These are phyloP conservation scores for Dasypogon diadema DNA, from an alignment of 2,888 invertebrate species.

Conservation along the genomic window DNA sequence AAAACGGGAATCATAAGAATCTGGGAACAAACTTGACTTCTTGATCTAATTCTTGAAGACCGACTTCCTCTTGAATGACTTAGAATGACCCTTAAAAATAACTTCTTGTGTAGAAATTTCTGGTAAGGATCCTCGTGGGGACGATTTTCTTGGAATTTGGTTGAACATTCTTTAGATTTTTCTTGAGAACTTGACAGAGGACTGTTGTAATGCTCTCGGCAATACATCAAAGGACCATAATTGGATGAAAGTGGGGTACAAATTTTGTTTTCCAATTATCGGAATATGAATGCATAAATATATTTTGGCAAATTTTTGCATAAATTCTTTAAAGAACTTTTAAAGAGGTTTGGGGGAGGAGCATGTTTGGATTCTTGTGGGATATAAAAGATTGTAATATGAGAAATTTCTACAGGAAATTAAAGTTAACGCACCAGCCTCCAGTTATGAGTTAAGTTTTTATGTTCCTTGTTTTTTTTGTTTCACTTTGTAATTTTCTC, in stretches of 20 bases:
- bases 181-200: slow-evolving; percentile 18
- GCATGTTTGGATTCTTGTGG: too few relatives aligned
- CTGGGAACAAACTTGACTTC: not conserved
- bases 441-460: too few relatives aligned
- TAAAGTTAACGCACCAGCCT: too few relatives aligned
- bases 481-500: too few relatives aligned
- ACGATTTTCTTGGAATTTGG: slow-evolving; percentile 16
- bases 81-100: slow-evolving; percentile 14
- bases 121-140: slow-evolving; percentile 14
- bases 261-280: slow-evolving; percentile 1
- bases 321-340: not conserved
- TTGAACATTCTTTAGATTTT: slow-evolving; percentile 14
- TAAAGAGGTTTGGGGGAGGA: not conserved
- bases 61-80: slow-evolving; percentile 8
- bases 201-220: slow-evolving; percentile 7
- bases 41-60: not conserved
- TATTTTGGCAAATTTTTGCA: slow-evolving; percentile 7
- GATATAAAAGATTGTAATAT: too few relatives aligned
- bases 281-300: not conserved
- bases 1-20: not conserved
- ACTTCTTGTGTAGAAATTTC: slow-evolving; percentile 8
- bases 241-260: slow-evolving; percentile 25
- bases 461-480: too few relatives aligned
- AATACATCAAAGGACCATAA: slow-evolving; percentile 26
- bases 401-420: too few relatives aligned